Evolutionary conservation across 1,140 invertebrate genomes (phyloP), one percentile per base, ranked within the genome.

Genomic region (Helicoverpa zea): DNA sequence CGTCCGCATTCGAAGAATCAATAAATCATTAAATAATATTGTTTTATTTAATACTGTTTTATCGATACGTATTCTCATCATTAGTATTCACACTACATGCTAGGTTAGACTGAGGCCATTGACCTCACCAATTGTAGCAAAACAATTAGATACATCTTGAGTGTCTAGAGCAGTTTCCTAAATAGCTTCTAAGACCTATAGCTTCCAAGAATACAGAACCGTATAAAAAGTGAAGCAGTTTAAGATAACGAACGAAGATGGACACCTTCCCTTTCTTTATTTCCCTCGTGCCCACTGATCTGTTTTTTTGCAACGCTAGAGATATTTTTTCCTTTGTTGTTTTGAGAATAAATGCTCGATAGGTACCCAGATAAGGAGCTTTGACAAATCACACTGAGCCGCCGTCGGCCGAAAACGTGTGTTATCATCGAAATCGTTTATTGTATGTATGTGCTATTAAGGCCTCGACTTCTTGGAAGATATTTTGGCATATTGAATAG

Each of bases 261-360:
- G 64, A 70, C 63, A 49, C 35, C 64, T 70, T 70, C 52, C 35
- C 3, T 29, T 68, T 1, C 51, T 43, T 58, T 70, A 79, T 79
- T 70, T 79, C 76, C 76, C 64, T n/a, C 52, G 63, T 70, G 63
- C 30, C 16, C 16, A 49, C 63, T 78, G 61, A 78, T 79, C 63
- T 59, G 64, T 79, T 79, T 79, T 74, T 78, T 68, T 63, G 29
- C 35, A 49, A 59, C 64, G 16, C 18, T 68, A 58, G 35, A 52
- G 16, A 58, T 66, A 35, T 72, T 52, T 64, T 68, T 59, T 16
- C 51, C 52, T 79, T 59, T 70, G 59, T 77, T 76, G 76, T 78
- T 70, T 59, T 49, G 51, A 70, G 52, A 68, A 70, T 79, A 79
- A 70, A 79, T 79, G 76, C 52, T 59, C 23, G 64, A 79, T 79